Evolutionary conservation across 1,140 invertebrate genomes (phyloP).

Genomic region (Scaptomyza pallida): DNA sequence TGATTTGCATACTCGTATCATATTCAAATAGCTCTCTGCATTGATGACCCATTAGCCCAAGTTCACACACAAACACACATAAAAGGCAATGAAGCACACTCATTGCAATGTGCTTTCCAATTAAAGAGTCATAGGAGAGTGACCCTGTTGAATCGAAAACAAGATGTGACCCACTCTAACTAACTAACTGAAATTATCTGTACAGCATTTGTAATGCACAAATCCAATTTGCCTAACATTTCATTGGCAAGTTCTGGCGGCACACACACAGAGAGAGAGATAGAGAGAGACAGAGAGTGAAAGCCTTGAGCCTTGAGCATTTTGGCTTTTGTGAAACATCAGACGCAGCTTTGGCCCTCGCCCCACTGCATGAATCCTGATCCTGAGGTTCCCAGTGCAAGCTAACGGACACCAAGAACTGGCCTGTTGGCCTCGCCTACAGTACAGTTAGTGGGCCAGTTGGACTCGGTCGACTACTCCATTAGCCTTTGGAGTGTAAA

Average conservation of each 20-base stretch:
- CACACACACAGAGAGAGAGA: conserved; percentile 1
- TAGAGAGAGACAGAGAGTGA: no score
- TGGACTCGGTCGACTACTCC: conserved; percentile 79
- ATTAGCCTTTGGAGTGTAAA: conserved; percentile 83
- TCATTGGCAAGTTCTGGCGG: conserved; percentile 76
- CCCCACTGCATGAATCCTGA: neutral
- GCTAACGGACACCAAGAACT: conserved; percentile 41
- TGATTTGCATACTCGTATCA: neutral
- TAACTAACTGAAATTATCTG: conserved; percentile 61
- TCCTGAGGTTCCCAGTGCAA: conserved; percentile 28
- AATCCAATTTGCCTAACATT: conserved; percentile 79
- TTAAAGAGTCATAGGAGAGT: conserved; percentile 10
- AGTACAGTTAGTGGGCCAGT: conserved; percentile 63
- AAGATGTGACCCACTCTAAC: conserved; percentile 16
- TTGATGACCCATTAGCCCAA: neutral
- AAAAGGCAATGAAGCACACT: neutral
- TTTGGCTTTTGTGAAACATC: conserved; percentile 65
- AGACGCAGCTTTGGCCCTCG: conserved; percentile 43
- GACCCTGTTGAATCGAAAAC: neutral
- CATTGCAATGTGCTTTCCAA: no score
- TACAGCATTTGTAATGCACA: conserved; percentile 74
- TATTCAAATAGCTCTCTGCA: neutral
- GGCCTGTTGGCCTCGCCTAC: conserved; percentile 47
- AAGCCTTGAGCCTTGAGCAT: conserved; percentile 41
- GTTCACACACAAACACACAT: neutral